Evolutionary conservation across 1,140 invertebrate species (phyloP).

Genomic region (Tribolium castaneum): DNA sequence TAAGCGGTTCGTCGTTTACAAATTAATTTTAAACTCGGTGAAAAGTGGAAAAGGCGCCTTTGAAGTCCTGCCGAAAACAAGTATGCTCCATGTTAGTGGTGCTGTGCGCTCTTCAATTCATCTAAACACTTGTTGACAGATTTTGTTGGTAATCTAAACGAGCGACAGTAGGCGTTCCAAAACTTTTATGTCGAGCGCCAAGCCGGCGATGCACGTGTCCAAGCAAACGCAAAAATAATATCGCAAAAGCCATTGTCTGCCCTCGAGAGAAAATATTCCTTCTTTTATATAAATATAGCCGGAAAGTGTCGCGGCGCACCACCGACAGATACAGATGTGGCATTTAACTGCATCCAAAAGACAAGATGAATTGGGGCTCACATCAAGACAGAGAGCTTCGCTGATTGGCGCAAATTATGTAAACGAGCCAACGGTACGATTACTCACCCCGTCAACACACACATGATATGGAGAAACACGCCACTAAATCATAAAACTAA

Average conservation of each 20-base stretch:
- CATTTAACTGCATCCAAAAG: conserved; percentile 57
- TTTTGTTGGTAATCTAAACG: conserved; percentile 32
- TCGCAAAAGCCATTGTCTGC: not conserved
- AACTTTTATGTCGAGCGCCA: conserved; percentile 21
- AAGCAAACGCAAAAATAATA: not conserved
- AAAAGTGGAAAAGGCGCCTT: conserved; percentile 15
- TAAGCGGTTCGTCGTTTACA: not conserved
- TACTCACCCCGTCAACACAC: conserved; percentile 52
- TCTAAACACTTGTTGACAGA: conserved; percentile 39
- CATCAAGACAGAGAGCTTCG: conserved; percentile 54
- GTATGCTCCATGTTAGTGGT: conserved; percentile 32
- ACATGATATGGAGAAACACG: conserved; percentile 35
- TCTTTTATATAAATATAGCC: conserved; percentile 46
- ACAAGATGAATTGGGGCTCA: conserved; percentile 53
- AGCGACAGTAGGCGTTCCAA: conserved; percentile 35
- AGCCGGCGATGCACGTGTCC: conserved; percentile 29
- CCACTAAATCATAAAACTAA: conserved; percentile 56
- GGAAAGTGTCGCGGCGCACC: conserved; percentile 39
- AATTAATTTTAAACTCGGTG: not conserved
- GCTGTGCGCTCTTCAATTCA: conserved; percentile 11
- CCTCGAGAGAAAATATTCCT: not conserved
- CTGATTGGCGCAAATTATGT: conserved; percentile 60
- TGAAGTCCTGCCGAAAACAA: conserved; percentile 20
- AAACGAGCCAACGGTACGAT: conserved; percentile 53
- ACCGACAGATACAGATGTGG: conserved; percentile 58